Base-by-base conservation (phyloP, 1,140 invertebrate genomes). In the Hypothenemus hampei region DNA sequence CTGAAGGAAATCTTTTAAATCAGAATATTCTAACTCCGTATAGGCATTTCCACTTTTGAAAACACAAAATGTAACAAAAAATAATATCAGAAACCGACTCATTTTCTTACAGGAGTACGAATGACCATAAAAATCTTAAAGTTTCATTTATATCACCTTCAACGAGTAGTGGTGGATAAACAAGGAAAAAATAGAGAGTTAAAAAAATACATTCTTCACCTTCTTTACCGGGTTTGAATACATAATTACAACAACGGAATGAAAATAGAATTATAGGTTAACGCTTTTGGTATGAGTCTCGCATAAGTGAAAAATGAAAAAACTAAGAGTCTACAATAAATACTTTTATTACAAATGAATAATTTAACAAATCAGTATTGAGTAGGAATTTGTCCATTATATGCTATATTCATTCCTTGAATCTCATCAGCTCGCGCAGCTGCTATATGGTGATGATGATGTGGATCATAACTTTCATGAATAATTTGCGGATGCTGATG, bases 391-490 rank as follows among this genome's bases (percentile, higher is more conserved):
- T 89, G 86, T 46, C 78, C 84, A 64, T 81, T 78, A 69, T 89
- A 90, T n/a, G 86, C 87, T 62, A 89, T 70, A 62, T 83, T 74
- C 61, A 87, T 83, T 24, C 48, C 55, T 39, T 77, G 76, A 16
- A 77, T 73, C 45, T 77, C 79, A 24, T 82, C 57, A 24, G 60
- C 36, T 59, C 59, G 67, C 51, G 74, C 70, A 50, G 75, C 73
- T 0, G 74, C 70, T 56, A 69, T 76, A 10, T 83, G 81, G 59
- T 85, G 83, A 2, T 83, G 83, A 26, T 43, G 53, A 23, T 58
- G 49, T 29, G 52, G 49, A 33, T 57, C 52, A 16, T 33, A 56
- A 20, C 26, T 26, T 33, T 62, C 39, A 33, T 59, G 57, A 29
- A 59, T 59, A 22, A 83, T 71, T 68, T 75, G 75, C 59, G 85